Base-by-base conservation (phyloP, 2,797 vertebrate genomes). In the Phrynocephalus guinanensis region DNA sequence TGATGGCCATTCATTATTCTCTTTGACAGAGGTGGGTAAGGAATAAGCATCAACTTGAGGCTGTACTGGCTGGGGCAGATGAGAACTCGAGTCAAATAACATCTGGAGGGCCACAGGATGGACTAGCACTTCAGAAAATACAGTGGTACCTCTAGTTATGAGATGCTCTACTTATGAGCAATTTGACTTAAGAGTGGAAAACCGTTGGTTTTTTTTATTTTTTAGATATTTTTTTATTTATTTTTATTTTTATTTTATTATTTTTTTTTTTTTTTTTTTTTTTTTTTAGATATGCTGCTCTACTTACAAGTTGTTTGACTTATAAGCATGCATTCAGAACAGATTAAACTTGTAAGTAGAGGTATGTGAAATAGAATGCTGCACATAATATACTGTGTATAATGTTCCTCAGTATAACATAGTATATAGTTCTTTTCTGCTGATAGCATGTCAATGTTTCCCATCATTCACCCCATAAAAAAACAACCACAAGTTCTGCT, bases 401-500 rank as follows among this genome's bases (percentile, higher is more conserved):
- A 63, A 20, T 2, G 18, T 63, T 18, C 60, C 3, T 63, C 18
- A 20, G 60, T 20, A 63, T 63, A 63, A 63, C 60, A 20, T 63
- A 86, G 50, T 50, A 28, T 13, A 63, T 24, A 82, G 44, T 5
- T 18, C 24, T 80, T 26, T 81, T 66, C 75, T 78, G 38, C 18
- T 1, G 52, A 63, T 3, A 16, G 11, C 22, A 73, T 80, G 9
- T 28, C 33, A 81, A 76, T 38, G n/a, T 85, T 52, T 63, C 30
- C 20, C n/a, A 76, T 11, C 26, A 11, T 18, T 7, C 52, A 38
- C 28, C 60, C 11, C 66, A 75, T 71, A 24, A 24, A 56, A 88
- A 84, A 52, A 24, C 8, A 48, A 72, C 28, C 75, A 16, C 86
- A 82, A 91, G 79, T 72, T 71, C 90, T 91, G 85, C 82, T 20